These are phyloP conservation scores for Prionailurus bengalensis DNA, from an alignment of 2,113 vertebrate species.

Conservation along the genomic window DNA sequence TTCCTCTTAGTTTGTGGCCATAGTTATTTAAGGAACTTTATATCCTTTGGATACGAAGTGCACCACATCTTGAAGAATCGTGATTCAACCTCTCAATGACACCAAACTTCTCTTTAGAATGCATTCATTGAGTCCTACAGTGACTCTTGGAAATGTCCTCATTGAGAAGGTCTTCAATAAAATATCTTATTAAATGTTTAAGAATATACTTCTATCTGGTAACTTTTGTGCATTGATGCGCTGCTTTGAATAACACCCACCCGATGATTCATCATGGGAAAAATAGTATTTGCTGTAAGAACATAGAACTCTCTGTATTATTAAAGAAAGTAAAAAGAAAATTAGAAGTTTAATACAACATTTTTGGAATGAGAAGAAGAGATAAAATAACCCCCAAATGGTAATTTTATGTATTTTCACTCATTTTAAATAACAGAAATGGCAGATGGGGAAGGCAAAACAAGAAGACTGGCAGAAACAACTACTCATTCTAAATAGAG, in stretches of 20 bases:
- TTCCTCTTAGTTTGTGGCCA: background rate
- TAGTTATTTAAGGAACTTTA: background rate
- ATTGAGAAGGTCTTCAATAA: background rate
- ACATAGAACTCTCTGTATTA: background rate
- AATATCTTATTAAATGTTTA: background rate
- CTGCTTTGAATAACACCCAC: constrained; percentile 43
- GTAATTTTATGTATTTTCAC: constrained; percentile 24
- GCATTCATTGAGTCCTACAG: background rate
- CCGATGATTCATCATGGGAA: background rate
- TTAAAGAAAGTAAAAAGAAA: constrained; percentile 61
- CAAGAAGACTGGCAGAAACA: background rate
- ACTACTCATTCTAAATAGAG: constrained; percentile 42
- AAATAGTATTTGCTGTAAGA: constrained; percentile 49
- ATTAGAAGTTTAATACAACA: background rate
- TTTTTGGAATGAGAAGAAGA: background rate
- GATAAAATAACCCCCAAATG: background rate
- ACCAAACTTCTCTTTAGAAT: background rate
- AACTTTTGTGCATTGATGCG: constrained; percentile 15
- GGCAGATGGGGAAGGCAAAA: constrained; percentile 44
- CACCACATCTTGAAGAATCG: background rate
- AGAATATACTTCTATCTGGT: background rate
- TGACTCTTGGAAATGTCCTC: background rate
- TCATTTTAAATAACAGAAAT: constrained; percentile 53
- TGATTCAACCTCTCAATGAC: background rate
- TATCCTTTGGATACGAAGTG: background rate